These are phyloP conservation scores for Harpegnathos saltator DNA, from an alignment of 1,140 invertebrate genomes.

Conservation along the genomic window DNA sequence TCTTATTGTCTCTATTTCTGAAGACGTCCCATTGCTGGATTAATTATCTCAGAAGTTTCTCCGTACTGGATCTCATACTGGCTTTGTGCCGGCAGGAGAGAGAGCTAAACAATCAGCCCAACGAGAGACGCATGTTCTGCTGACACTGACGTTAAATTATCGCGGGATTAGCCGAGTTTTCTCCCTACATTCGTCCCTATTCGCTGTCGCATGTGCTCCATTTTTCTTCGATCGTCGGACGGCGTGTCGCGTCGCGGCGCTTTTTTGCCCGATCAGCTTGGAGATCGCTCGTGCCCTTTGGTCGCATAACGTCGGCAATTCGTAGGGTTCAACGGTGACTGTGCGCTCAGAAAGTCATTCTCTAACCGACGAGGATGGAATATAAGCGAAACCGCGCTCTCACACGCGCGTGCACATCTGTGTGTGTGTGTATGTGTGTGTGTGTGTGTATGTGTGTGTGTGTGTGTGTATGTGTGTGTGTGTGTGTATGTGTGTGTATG, in stretches of 20 bases:
- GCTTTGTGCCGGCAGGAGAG: neutral
- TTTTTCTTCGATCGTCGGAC: constrained; percentile 40
- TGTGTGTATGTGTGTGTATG: neutral
- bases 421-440: too few species aligned
- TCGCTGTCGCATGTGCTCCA: constrained; percentile 21
- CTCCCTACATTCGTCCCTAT: constrained; percentile 21
- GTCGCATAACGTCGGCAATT: constrained; percentile 42
- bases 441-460: neutral
- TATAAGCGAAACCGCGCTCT: constrained; percentile 42
- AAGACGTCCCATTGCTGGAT: neutral
- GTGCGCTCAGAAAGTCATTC: constrained; percentile 39
- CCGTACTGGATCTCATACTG: neutral
- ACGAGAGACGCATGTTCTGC: constrained; percentile 15
- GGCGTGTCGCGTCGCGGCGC: neutral
- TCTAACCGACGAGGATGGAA: constrained; percentile 31
- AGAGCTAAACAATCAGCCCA: constrained; percentile 22
- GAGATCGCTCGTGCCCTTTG: constrained; percentile 20
- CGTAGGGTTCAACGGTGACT: constrained; percentile 7
- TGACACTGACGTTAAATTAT: constrained; percentile 53
- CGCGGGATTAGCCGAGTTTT: constrained; percentile 23
- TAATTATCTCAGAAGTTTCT: constrained; percentile 16
- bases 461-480: neutral
- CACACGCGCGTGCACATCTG: too few species aligned
- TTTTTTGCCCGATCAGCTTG: constrained; percentile 36
- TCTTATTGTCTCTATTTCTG: too few species aligned